Conservation (phyloP, 2,888 invertebrate genomes). For the Pteria penguin region DNA sequence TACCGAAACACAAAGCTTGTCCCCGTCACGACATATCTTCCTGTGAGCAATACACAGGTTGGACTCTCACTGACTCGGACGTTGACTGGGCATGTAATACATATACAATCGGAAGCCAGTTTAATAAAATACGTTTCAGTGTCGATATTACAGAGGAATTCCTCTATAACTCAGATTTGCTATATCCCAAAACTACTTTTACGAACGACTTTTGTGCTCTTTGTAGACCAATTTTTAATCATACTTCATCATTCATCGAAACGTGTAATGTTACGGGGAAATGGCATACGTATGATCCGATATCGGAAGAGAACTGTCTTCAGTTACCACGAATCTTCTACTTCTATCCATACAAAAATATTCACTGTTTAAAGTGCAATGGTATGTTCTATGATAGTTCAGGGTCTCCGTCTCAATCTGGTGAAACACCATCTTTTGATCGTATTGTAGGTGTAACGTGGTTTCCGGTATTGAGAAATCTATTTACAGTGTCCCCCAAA, state of each 20-base stretch:
- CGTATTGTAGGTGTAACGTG: not conserved
- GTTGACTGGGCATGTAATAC: not conserved
- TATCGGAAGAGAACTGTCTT: too few species aligned
- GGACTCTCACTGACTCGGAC: not conserved
- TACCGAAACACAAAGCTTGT: too few species aligned
- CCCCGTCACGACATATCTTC: too few species aligned
- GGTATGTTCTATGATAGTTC: not conserved
- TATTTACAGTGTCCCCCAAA: not conserved
- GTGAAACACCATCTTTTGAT: too few species aligned
- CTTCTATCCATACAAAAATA: not conserved
- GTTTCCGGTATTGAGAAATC: not conserved
- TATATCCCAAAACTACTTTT: not conserved
- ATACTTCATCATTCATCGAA: not conserved
- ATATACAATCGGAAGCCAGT: too few species aligned
- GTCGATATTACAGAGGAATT: not conserved
- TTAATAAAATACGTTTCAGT: not conserved
- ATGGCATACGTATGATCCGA: not conserved
- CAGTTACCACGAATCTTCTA: not conserved
- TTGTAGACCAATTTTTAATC: not conserved
- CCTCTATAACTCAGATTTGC: not conserved
- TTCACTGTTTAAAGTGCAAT: not conserved
- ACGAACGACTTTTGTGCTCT: not conserved
- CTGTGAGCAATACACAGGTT: not conserved
- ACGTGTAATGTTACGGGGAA: not conserved
- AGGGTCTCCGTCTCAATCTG: too few species aligned